Evolutionary conservation across 2,797 vertebrate species (phyloP).

Genomic region (Champsocephalus esox): DNA sequence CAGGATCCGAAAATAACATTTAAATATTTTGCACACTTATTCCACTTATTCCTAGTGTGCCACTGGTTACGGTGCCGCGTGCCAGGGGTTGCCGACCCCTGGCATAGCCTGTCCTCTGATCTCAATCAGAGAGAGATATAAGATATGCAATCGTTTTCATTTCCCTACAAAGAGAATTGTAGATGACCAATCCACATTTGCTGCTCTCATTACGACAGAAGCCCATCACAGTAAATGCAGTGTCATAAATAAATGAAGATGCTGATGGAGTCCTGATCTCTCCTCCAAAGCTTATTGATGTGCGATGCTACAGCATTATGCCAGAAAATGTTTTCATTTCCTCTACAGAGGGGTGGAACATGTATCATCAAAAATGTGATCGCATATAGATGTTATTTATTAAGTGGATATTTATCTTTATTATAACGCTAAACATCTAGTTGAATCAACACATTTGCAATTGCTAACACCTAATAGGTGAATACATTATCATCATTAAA

Average conservation of each 20-base stretch:
- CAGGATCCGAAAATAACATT: no score
- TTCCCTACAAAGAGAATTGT: conserved; percentile 9
- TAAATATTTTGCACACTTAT: no score
- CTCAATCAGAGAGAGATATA: neutral
- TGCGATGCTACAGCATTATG: conserved; percentile 44
- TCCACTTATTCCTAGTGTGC: no score
- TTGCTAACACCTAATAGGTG: neutral
- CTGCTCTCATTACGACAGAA: conserved; percentile 32
- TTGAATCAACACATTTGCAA: neutral
- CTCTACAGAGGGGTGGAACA: conserved; percentile 20
- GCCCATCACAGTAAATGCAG: conserved; percentile 34
- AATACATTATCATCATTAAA: conserved; percentile 40
- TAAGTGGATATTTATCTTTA: conserved; percentile 27
- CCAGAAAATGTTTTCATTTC: conserved; percentile 46
- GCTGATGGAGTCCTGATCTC: conserved; percentile 61
- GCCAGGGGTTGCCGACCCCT: no score
- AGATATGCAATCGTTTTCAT: neutral
- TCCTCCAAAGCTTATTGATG: conserved; percentile 59
- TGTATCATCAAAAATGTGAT: conserved; percentile 14
- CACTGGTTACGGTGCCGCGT: no score
- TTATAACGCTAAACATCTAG: neutral
- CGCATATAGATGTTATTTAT: conserved; percentile 12
- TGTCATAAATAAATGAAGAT: conserved; percentile 70
- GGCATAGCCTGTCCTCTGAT: neutral
- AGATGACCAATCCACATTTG: conserved; percentile 7